Conservation (phyloP, 1,140 invertebrate species). For the Aethina tumida region DNA sequence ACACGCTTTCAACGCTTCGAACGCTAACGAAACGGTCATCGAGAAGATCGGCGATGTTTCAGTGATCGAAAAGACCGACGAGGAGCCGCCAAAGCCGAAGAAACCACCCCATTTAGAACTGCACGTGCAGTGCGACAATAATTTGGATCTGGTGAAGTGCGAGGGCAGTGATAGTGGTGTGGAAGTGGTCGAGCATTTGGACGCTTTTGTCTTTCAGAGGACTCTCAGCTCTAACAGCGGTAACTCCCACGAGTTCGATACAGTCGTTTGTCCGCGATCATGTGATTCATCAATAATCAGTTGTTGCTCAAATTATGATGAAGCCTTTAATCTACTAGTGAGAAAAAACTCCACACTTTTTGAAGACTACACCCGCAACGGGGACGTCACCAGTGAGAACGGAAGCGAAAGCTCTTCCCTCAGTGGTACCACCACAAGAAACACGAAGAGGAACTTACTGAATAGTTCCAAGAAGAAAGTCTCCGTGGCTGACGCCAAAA, state of each 20-base stretch:
- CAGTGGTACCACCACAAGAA: conserved; percentile 36
- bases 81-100: too few species aligned
- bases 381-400: conserved; percentile 52
- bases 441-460: conserved; percentile 20
- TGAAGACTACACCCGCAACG: conserved; percentile 36
- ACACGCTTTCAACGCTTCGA: conserved; percentile 24
- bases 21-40: conserved; percentile 27
- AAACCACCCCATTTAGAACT: conserved; percentile 7
- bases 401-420: conserved; percentile 67
- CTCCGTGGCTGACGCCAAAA: conserved; percentile 20
- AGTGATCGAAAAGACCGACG: conserved; percentile 5
- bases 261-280: conserved; percentile 47
- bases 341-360: conserved; percentile 38
- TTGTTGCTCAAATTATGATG: conserved; percentile 59
- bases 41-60: conserved; percentile 13
- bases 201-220: conserved; percentile 36
- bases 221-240: conserved; percentile 47
- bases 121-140: conserved; percentile 9
- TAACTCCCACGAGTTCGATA: conserved; percentile 46
- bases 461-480: conserved; percentile 32
- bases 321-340: conserved; percentile 44
- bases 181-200: conserved; percentile 49
- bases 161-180: conserved; percentile 72
- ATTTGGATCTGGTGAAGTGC: too few species aligned
- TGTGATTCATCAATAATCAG: conserved; percentile 67